Evolutionary conservation across 2,797 vertebrate species (phyloP).

Genomic region (Hippopotamyrus pictus): DNA sequence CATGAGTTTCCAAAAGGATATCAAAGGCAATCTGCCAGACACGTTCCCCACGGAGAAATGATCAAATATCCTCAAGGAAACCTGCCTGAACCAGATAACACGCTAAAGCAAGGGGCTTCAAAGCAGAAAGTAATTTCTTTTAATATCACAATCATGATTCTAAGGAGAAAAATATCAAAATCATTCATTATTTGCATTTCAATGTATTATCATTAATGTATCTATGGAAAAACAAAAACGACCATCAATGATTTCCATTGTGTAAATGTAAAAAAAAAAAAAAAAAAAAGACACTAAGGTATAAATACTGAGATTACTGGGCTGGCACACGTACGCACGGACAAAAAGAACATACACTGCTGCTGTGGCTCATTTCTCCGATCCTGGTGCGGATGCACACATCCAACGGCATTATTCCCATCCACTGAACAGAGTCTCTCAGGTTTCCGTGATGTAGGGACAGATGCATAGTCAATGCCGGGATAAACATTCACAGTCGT

Average conservation of each 20-base stretch:
- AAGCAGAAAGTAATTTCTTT: background rate
- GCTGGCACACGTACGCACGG: background rate
- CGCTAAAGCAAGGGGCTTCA: background rate
- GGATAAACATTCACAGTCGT: background rate
- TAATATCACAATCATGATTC: background rate
- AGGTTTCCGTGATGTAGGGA: background rate
- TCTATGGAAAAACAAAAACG: background rate
- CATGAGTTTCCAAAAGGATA: background rate
- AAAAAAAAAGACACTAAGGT: background rate
- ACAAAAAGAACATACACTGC: background rate
- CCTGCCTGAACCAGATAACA: background rate
- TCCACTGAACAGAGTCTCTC: background rate
- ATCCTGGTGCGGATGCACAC: background rate
- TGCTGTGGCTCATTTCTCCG: background rate
- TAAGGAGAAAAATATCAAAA: background rate
- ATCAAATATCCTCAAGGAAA: background rate
- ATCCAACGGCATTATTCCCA: background rate
- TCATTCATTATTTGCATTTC: background rate
- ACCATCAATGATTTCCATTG: background rate
- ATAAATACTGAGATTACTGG: background rate
- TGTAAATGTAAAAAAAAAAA: background rate
- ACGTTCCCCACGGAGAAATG: background rate
- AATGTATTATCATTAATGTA: background rate
- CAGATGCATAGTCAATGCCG: background rate
- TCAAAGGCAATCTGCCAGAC: background rate